These are phyloP conservation scores for Drosophila barbarae DNA, from an alignment of 2,888 invertebrate species.

Conservation along the genomic window DNA sequence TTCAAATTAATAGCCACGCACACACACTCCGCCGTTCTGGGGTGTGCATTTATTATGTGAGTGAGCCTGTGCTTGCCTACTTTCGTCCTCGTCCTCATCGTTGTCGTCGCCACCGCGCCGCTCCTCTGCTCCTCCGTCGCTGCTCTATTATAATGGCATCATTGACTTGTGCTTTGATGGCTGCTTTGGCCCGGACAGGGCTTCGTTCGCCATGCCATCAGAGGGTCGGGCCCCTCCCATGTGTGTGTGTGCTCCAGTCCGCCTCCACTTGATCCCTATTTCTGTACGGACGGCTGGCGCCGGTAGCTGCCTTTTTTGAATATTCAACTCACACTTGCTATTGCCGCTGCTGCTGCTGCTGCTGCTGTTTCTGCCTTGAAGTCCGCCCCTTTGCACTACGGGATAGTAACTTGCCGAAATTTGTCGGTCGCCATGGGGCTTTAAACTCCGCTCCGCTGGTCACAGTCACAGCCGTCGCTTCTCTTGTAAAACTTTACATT, in stretches of 20 bases:
- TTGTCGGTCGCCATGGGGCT: constrained; percentile 35
- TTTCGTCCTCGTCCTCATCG: constrained; percentile 26
- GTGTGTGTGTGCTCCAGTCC: constrained; percentile 24
- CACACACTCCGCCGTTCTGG: constrained; percentile 35
- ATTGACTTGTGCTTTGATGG: constrained; percentile 62
- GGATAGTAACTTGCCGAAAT: constrained; percentile 33
- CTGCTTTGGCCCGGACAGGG: constrained; percentile 34
- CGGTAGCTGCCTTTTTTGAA: constrained; percentile 42
- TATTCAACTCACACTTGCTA: constrained; percentile 33
- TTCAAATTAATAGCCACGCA: constrained; percentile 68
- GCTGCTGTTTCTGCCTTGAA: constrained; percentile 10
- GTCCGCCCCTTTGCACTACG: constrained; percentile 30
- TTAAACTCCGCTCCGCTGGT: constrained; percentile 32
- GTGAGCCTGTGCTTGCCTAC: constrained; percentile 37
- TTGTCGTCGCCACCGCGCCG: constrained; percentile 9
- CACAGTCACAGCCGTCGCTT: constrained; percentile 7
- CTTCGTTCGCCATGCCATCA: constrained; percentile 10
- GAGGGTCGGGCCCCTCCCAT: constrained; percentile 6
- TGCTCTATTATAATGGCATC: constrained; percentile 64
- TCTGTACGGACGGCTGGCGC: constrained; percentile 39
- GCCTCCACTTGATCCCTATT: constrained; percentile 33
- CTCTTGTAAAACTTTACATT: constrained; percentile 58
- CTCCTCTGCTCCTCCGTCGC: constrained; percentile 17
- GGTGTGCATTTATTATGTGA: constrained; percentile 26
- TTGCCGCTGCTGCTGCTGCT: constrained; percentile 1